Evolutionary conservation across 2,113 vertebrate genomes (phyloP), one percentile per base, ranked within the genome.

Genomic region (Pseudorasbora parva): DNA sequence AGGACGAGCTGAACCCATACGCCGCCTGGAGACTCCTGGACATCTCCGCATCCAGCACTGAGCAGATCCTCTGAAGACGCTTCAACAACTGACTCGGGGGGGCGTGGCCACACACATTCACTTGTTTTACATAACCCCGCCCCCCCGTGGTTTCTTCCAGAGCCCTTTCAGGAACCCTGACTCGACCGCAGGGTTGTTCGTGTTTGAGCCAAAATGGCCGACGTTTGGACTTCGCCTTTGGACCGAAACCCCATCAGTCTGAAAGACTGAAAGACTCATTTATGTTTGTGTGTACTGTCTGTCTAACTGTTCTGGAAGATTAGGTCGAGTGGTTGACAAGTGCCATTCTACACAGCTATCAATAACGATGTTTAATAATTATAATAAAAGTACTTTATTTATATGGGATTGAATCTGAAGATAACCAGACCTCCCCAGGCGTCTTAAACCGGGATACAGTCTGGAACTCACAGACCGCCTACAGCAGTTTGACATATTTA

Each of bases 21-120:
- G 94, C 95, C 0, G 98, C 98, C 33, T 99, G 98, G 98, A 95
- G 98, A 87, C 93, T 99, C 0, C 90, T 99, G 87, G 98, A 99
- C 91, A 94, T 99, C 83, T 99, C 97, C 0, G 95, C 96, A 0
- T 98, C 97, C 0, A 97, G 97, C 93, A 96, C 97, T 0, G 97
- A 99, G 90, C 97, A 99, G 93, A 94, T 97, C 85, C 96, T 99
- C 81, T 99, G 93, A 97, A 87, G 86, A 82, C 68, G 15, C 43
- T 41, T 25, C 5, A 12, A 62, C 27, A 47, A 21, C 19, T 1
- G 23, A 66, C 25, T 30, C 23, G 6, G 21, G 25, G 8, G 77
- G 77, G 41, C 43, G 43, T 27, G 11, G 59, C 17, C 72, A 51
- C 77, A 79, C 43, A 66, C 60, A 79, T 64, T 4, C 12, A 9